Conservation (phyloP, 2,797 vertebrate species). For the Pipistrellus pygmaeus region DNA sequence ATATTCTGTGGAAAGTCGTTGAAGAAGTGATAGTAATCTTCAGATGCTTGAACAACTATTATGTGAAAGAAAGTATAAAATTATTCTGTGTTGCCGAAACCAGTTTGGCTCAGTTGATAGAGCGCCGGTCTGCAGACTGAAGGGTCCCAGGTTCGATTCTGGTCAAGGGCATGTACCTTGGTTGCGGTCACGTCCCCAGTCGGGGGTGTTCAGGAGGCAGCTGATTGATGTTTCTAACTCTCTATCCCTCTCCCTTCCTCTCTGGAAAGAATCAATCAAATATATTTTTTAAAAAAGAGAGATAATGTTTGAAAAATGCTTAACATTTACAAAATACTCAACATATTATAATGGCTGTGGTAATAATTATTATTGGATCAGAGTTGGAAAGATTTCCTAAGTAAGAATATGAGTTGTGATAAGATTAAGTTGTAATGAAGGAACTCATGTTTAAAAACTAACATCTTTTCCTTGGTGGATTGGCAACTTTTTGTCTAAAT, state of each 20-base stretch:
- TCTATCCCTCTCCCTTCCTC: too few relatives aligned
- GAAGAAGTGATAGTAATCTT: neutral
- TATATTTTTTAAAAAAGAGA: neutral
- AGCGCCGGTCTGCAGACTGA: too few relatives aligned
- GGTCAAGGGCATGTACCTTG: too few relatives aligned
- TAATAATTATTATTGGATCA: neutral
- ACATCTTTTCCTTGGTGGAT: neutral
- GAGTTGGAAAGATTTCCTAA: constrained; percentile 21
- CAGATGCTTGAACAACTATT: neutral
- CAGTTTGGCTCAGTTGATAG: too few relatives aligned
- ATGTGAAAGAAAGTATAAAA: neutral
- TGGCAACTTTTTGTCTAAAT: constrained; percentile 55
- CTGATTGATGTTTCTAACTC: too few relatives aligned
- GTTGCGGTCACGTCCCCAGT: too few relatives aligned
- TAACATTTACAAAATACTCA: constrained; percentile 10
- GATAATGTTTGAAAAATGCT: constrained; percentile 32
- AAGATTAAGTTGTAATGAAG: constrained; percentile 40
- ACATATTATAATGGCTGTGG: neutral
- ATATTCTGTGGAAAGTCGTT: neutral
- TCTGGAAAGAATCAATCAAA: too few relatives aligned
- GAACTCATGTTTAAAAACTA: neutral
- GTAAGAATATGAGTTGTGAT: neutral
- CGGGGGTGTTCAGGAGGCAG: too few relatives aligned
- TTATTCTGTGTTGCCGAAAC: neutral
- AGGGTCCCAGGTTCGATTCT: too few relatives aligned